Conservation (phyloP, 2,113 vertebrate species). For the Proteles cristata region DNA sequence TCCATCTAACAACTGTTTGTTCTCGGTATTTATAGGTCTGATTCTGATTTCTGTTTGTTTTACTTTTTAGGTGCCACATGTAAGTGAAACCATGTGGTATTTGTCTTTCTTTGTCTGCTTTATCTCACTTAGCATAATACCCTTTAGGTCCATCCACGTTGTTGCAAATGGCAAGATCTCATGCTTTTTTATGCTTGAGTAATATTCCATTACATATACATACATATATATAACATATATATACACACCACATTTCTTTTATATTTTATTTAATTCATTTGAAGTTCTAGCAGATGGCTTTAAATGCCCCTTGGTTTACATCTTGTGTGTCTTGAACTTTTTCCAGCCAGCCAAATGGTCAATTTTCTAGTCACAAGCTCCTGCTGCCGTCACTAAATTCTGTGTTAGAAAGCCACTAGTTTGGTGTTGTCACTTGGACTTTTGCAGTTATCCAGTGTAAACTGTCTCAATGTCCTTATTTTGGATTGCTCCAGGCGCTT, state of each 20-base stretch:
- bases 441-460: conserved; percentile 11
- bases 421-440: conserved; percentile 14
- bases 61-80: background rate
- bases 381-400: background rate
- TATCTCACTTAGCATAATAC: background rate
- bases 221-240: background rate
- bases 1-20: background rate
- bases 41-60: background rate
- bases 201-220: background rate
- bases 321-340: background rate
- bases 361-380: background rate
- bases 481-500: background rate
- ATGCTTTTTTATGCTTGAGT: background rate
- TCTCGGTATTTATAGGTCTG: background rate
- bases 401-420: conserved; percentile 30
- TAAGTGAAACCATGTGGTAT: background rate
- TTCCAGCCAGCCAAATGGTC: background rate
- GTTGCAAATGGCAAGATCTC: background rate
- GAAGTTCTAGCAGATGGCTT: background rate
- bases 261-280: conserved; percentile 14
- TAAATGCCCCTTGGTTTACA: conserved; percentile 3
- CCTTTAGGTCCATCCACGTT: background rate
- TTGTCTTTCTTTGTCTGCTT: background rate
- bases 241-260: background rate
- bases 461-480: conserved; percentile 19